Base-by-base conservation (phyloP, 2,113 vertebrate species). In the Myrmecophaga tridactyla region DNA sequence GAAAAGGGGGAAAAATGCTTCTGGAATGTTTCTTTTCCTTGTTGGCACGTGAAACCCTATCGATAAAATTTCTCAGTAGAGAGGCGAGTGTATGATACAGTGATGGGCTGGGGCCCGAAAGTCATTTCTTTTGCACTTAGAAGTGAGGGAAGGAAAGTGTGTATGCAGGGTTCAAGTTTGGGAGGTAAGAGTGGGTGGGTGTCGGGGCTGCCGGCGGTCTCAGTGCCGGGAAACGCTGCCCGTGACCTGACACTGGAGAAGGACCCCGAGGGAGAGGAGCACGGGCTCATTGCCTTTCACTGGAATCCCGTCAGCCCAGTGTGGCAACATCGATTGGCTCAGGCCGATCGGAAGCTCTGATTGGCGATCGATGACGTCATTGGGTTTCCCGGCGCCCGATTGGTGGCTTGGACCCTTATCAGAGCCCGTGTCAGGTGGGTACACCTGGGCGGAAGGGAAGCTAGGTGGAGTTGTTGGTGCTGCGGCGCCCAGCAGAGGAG, bases 351-450 rank as follows among this genome's bases (percentile, higher is more conserved):
- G 77, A 56, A 2, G 13, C 85, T 88, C 46, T 0, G 5, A 84
- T 77, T 97, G 96, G 94, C 27, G 46, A 63, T 86, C 0, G 3
- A 11, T 92, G 96, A 95, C 12, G 58, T 97, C 96, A 89, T 20
- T 27, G 18, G 90, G 78, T 31, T 81, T 95, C 62, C 73, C 53
- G 56, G 85, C 27, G 3, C 29, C 2, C 69, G 88, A 91, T 77
- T 95, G 88, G 94, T 56, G 36, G 87, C 4, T 56, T 11, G 63
- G 82, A 7, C 69, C 20, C 29, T 36, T n/a, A 0, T 27, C 41
- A 77, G 86, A 77, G 51, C 67, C 70, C 18, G 5, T 41, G 69
- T 87, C 67, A 85, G 92, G 69, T n/a, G 56, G 86, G 89, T 11
- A 1, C 39, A 60, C 89, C 86, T 94, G 95, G 23, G 41, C 21